Percentiles rank a stretch among this genome's conserved stretches.
These are phyloP conservation scores for Peromyscus polionotus DNA, from an alignment of 2,113 vertebrate species.

Conservation along the genomic window DNA sequence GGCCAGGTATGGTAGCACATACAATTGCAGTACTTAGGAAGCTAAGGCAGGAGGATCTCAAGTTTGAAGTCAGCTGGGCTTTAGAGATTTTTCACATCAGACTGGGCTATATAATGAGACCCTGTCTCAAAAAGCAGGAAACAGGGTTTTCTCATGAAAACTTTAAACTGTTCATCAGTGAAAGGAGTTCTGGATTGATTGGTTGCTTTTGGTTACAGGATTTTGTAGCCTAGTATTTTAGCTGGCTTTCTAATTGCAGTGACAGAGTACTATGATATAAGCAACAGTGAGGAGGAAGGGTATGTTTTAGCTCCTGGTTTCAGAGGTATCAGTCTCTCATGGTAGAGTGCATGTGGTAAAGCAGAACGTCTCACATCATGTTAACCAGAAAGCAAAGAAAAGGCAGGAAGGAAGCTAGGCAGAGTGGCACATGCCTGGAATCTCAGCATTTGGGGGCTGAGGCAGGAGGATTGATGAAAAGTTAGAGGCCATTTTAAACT, in stretches of 20 bases:
- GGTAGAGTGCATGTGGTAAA: background rate
- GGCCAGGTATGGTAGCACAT: background rate
- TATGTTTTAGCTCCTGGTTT: background rate
- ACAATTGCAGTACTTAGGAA: background rate
- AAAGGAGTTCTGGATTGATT: background rate
- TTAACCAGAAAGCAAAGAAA: background rate
- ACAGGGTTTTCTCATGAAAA: background rate
- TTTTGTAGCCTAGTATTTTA: background rate
- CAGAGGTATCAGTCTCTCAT: background rate
- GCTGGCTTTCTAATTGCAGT: background rate
- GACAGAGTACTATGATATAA: background rate
- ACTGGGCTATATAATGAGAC: background rate
- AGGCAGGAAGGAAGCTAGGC: background rate
- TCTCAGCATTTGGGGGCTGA: background rate
- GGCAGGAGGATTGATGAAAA: background rate
- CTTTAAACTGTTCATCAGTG: background rate
- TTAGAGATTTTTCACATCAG: background rate
- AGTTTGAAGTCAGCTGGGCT: background rate
- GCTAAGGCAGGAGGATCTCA: background rate
- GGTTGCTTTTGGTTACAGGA: background rate
- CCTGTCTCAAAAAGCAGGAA: background rate
- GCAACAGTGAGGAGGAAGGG: background rate
- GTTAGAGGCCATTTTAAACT: background rate
- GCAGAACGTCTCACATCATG: background rate
- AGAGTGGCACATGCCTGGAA: background rate